Evolutionary conservation across 2,797 vertebrate genomes (phyloP).

Genomic region (Tamandua tetradactyla): DNA sequence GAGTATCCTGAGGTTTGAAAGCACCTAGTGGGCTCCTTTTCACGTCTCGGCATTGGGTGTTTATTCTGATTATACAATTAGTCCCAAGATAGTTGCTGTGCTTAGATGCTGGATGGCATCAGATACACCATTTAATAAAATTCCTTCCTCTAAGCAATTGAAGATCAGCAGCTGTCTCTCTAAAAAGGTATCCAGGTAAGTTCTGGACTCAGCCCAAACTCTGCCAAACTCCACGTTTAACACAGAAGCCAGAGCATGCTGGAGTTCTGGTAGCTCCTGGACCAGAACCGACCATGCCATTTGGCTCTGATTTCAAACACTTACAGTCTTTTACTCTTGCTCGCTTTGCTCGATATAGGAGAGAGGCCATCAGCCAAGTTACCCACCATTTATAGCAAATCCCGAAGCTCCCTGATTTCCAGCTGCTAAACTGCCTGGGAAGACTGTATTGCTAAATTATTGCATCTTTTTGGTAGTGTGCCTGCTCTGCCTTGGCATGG

Average conservation of each 20-base stretch:
- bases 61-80: constrained; percentile 47
- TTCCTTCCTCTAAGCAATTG: constrained; percentile 6
- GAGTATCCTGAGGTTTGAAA: background rate
- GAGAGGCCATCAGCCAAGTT: constrained; percentile 74
- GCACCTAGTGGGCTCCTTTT: background rate
- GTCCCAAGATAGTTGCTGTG: background rate
- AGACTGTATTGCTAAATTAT: constrained; percentile 80
- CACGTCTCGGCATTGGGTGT: background rate
- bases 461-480: constrained; percentile 77
- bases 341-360: constrained; percentile 68
- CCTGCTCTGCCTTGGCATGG: constrained; percentile 75
- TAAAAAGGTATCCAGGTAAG: constrained; percentile 53
- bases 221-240: constrained; percentile 43
- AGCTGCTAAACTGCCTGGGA: constrained; percentile 76
- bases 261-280: constrained; percentile 46
- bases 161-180: constrained; percentile 50
- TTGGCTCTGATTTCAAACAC: constrained; percentile 73
- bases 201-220: too few relatives aligned
- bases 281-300: constrained; percentile 48
- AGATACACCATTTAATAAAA: background rate
- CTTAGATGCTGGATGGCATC: background rate
- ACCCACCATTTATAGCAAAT: constrained; percentile 73
- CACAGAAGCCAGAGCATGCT: constrained; percentile 40
- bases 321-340: constrained; percentile 71
- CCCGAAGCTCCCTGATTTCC: constrained; percentile 74